Percentiles rank a stretch among this genome's conserved stretches.
Evolutionary conservation across 2,888 invertebrate species (phyloP).

Genomic region (Drosophila incognita): DNA sequence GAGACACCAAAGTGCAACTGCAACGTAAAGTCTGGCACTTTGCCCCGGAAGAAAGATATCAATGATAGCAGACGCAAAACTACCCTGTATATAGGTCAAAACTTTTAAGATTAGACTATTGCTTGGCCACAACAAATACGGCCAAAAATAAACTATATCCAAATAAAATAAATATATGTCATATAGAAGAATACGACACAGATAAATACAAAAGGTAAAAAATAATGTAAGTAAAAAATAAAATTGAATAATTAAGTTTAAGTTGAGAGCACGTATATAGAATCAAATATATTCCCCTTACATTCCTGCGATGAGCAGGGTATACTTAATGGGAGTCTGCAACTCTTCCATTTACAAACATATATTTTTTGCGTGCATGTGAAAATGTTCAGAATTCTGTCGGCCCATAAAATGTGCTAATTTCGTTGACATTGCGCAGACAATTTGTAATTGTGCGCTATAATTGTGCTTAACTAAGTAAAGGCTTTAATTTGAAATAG

Average conservation of each 20-base stretch:
- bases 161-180: not conserved
- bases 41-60: conserved; percentile 10
- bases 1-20: conserved; percentile 34
- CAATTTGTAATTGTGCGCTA: conserved; percentile 59
- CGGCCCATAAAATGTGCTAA: conserved; percentile 66
- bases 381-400: conserved; percentile 28
- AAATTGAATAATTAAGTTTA: not conserved
- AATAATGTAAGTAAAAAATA: not conserved
- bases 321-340: not conserved
- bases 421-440: conserved; percentile 66
- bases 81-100: not conserved
- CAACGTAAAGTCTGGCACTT: conserved; percentile 15
- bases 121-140: not conserved
- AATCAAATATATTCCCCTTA: not conserved
- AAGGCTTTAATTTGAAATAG: conserved; percentile 45
- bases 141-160: no score
- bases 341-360: not conserved
- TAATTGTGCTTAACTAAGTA: conserved; percentile 27
- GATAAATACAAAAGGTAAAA: not conserved
- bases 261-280: not conserved
- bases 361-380: conserved; percentile 11
- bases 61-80: not conserved
- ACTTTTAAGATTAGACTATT: not conserved
- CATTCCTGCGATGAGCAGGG: not conserved
- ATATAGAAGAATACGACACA: not conserved